Base-by-base conservation (phyloP, 2,888 invertebrate species). In the Melangyna quadrimaculata region DNA sequence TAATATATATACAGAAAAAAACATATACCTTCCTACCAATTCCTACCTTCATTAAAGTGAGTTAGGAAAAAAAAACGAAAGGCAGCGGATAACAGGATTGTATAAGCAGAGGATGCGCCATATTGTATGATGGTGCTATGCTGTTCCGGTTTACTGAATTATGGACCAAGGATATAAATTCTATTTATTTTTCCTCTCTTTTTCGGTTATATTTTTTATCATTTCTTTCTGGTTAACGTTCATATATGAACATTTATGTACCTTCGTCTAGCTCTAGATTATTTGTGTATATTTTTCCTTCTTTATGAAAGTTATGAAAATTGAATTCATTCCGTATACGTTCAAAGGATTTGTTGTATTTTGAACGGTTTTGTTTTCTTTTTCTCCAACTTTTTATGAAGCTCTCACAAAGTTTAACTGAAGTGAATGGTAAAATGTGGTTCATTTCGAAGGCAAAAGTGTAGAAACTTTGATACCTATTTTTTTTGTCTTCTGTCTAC, bases 81-180 rank as follows among this genome's bases (percentile, higher is more conserved):
- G 27, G 27, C 61, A 55, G 53, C 35, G 37, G 43, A 69, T 43
- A 80, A 61, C 29, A 80, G 69, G 37, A 69, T 55, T 48, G 37
- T 24, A n/a, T n/a, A 37, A 14, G 45, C 59, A 70, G 45, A 74
- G 74, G 57, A 81, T 75, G 48, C 51, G 57, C 81, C 77, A 67
- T 72, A 81, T 77, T 70, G 70, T 48, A 53, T 55, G 51, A 1
- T 19, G 35, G 19, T 65, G 57, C 71, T 81, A 1, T 19, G 35
- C 24, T 65, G 57, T 75, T 81, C 57, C 63, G 81, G 51, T 59
- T 72, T 59, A 55, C 43, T 75, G 71, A 71, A 48, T 71, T 75
- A n/a, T 71, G 35, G 24, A 75, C 70, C 29, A 65, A 69, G 59
- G 74, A 79, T 61, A 55, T 32, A 55, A 55, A 37, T 63, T 14